These are phyloP conservation scores for Agrilus biguttatus DNA, from an alignment of 2,888 invertebrate genomes.

Conservation along the genomic window DNA sequence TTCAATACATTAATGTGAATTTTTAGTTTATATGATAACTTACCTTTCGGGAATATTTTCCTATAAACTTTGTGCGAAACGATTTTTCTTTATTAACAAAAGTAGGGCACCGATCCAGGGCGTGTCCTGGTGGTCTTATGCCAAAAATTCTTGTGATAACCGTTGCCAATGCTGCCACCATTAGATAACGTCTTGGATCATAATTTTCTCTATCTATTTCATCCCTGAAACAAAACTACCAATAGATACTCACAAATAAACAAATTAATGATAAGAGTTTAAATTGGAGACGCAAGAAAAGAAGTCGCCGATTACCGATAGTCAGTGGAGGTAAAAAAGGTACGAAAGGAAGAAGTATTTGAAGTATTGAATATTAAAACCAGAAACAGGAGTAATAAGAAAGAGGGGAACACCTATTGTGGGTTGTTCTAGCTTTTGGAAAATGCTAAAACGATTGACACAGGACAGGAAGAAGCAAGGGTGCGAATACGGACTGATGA, in stretches of 20 bases:
- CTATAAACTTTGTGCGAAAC: constrained; percentile 51
- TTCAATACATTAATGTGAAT: no score
- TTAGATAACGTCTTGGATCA: constrained; percentile 48
- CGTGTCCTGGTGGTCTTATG: constrained; percentile 43
- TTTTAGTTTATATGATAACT: constrained; percentile 8
- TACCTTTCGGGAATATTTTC: constrained; percentile 48
- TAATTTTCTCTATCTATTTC: constrained; percentile 48
- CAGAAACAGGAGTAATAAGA: no score
- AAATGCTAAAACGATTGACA: no score
- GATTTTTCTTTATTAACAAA: constrained; percentile 78
- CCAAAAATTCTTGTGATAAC: constrained; percentile 65
- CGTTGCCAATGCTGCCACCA: constrained; percentile 66
- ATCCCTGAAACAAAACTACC: constrained; percentile 30
- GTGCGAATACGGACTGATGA: no score
- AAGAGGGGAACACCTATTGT: no score
- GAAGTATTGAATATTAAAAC: no score
- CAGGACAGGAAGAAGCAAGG: no score
- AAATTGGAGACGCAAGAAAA: no score
- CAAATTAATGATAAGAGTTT: not conserved
- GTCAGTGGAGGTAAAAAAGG: no score
- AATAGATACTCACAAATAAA: not conserved
- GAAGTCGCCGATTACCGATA: no score
- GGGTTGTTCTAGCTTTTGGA: no score
- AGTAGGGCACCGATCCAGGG: constrained; percentile 63
- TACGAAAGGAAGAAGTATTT: no score